Evolutionary conservation across 2,113 vertebrate species (phyloP).

Genomic region (Xiphophorus couchianus): DNA sequence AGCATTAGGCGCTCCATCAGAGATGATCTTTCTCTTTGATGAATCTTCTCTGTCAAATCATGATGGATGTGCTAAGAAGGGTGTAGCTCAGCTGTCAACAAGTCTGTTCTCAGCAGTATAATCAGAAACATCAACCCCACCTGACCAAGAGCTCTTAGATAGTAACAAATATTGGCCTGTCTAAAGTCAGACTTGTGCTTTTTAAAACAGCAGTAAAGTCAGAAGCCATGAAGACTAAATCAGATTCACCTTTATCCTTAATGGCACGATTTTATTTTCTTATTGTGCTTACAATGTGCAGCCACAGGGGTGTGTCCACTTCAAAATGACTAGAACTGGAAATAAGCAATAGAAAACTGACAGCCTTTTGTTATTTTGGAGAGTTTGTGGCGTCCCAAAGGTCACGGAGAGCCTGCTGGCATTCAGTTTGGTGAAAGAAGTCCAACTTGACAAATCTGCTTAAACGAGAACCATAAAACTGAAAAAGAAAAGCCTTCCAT

Average conservation of each 20-base stretch:
- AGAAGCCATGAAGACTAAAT: not conserved
- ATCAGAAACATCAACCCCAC: not conserved
- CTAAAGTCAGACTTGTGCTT: too few species aligned
- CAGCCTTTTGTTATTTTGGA: not conserved
- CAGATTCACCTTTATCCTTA: not conserved
- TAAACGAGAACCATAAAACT: not conserved
- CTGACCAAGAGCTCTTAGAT: not conserved
- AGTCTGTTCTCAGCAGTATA: not conserved
- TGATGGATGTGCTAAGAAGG: constrained; percentile 11
- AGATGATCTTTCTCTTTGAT: constrained; percentile 15
- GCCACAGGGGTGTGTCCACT: not conserved
- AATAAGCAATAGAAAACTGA: not conserved
- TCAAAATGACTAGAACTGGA: not conserved
- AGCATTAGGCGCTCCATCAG: constrained; percentile 5
- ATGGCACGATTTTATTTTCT: not conserved
- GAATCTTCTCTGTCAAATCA: constrained; percentile 2
- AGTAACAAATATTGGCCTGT: too few species aligned
- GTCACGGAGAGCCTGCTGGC: not conserved
- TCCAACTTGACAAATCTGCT: not conserved
- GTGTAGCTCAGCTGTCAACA: constrained; percentile 10
- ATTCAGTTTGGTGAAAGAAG: too few species aligned
- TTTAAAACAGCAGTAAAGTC: too few species aligned
- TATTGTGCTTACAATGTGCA: not conserved
- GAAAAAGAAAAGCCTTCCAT: not conserved
- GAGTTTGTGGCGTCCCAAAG: not conserved